These are phyloP conservation scores for Sinohyriopsis cumingii DNA, from an alignment of 2,888 invertebrate species.

Conservation along the genomic window DNA sequence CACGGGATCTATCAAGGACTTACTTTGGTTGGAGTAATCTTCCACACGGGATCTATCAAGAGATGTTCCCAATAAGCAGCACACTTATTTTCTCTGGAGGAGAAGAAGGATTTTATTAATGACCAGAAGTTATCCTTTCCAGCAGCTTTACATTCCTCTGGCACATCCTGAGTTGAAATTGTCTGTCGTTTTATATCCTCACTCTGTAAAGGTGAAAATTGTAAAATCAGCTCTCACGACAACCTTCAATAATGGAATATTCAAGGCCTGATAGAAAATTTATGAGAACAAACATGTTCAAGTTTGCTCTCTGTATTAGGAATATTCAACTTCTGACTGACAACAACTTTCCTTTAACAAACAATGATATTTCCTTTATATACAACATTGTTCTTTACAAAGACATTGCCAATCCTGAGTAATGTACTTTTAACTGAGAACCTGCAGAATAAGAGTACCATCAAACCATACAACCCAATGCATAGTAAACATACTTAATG, in stretches of 20 bases:
- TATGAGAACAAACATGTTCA: no score
- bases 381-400: no score
- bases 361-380: no score
- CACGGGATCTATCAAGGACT: conserved; percentile 38
- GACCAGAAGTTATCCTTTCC: conserved; percentile 20
- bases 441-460: no score
- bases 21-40: conserved; percentile 59
- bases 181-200: conserved; percentile 50
- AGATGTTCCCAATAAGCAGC: conserved; percentile 51
- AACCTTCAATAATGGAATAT: conserved; percentile 1
- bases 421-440: neutral
- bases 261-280: neutral
- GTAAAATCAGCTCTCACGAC: neutral
- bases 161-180: conserved; percentile 36
- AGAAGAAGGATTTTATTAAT: conserved; percentile 28
- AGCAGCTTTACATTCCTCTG: conserved; percentile 37
- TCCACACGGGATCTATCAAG: conserved; percentile 54
- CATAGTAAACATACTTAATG: no score
- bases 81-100: conserved; percentile 50
- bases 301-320: neutral
- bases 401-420: neutral
- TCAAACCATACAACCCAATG: no score
- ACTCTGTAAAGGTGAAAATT: conserved; percentile 24
- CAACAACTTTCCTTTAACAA: no score
- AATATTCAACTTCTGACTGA: no score